Evolutionary conservation across 2,797 vertebrate genomes (phyloP).

Genomic region (Pempheris klunzingeri): DNA sequence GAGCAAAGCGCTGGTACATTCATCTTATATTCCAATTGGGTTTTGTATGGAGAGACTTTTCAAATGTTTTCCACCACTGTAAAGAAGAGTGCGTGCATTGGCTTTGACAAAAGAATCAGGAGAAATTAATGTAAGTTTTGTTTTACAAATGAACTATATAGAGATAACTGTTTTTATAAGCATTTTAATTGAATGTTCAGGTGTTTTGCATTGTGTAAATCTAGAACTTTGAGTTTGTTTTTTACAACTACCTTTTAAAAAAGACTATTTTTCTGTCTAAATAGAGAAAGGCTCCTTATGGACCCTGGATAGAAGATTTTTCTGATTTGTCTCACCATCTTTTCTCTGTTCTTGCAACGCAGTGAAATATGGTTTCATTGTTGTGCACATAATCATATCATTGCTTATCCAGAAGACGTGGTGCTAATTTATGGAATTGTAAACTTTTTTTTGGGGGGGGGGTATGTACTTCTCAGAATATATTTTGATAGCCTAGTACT

Average conservation of each 20-base stretch:
- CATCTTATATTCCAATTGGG: slow-evolving; percentile 18
- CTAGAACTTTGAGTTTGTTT: slow-evolving; percentile 50
- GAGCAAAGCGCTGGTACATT: slow-evolving; percentile 36
- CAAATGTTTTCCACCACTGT: slow-evolving; percentile 41
- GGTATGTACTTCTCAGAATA: slow-evolving; percentile 62
- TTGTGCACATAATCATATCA: slow-evolving; percentile 78
- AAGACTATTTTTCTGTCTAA: slow-evolving; percentile 45
- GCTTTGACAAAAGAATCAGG: slow-evolving; percentile 69
- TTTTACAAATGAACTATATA: slow-evolving; percentile 54
- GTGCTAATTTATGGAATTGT: slow-evolving; percentile 87
- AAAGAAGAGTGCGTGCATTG: slow-evolving; percentile 29
- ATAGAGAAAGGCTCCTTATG: slow-evolving; percentile 56
- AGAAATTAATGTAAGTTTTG: slow-evolving; percentile 59
- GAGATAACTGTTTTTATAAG: slow-evolving; percentile 49
- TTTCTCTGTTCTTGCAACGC: slow-evolving; percentile 68
- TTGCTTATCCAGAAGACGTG: slow-evolving; percentile 79
- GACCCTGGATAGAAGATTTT: slow-evolving; percentile 39
- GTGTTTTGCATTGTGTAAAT: slow-evolving; percentile 73
- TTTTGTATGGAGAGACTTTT: slow-evolving; percentile 31
- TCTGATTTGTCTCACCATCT: slow-evolving; percentile 34
- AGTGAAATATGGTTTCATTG: slow-evolving; percentile 79
- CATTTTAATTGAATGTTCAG: slow-evolving; percentile 56
- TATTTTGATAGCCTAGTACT: slow-evolving; percentile 80
- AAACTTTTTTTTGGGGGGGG: slow-evolving; percentile 53
- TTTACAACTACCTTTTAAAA: slow-evolving; percentile 58